phyloP scores from a whole-genome alignment of 2,888 invertebrate species.

The Axea sp. region DNA sequence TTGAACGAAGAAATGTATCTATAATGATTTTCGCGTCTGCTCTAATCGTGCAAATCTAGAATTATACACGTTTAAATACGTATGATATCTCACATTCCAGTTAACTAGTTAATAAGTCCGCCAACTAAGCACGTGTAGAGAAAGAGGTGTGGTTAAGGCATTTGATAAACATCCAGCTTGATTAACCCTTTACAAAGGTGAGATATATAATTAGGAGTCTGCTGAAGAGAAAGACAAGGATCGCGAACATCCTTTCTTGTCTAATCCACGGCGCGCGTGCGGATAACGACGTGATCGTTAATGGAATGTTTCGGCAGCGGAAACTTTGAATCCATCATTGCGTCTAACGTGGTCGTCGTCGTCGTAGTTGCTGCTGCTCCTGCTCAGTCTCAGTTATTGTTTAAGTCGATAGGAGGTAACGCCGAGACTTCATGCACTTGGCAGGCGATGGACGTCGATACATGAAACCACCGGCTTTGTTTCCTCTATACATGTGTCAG shows the following conservation, averaged over 20 bases:
- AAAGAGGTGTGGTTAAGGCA: conserved; percentile 45
- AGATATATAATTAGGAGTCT: conserved; percentile 71
- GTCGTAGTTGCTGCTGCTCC: conserved; percentile 22
- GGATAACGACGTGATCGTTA: conserved; percentile 67
- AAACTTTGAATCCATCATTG: conserved; percentile 60
- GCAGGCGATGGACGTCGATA: conserved; percentile 71
- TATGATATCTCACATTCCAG: not conserved
- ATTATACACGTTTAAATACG: conserved; percentile 4
- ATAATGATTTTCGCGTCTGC: conserved; percentile 40
- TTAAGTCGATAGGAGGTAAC: conserved; percentile 55
- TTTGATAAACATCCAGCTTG: conserved; percentile 65
- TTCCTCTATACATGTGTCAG: conserved; percentile 55
- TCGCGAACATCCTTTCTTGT: not conserved
- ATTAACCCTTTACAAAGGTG: conserved; percentile 70
- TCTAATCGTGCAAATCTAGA: conserved; percentile 16
- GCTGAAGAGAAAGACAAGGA: conserved; percentile 41
- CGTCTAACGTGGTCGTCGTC: conserved; percentile 42
- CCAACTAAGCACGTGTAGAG: conserved; percentile 9
- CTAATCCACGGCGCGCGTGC: conserved; percentile 50
- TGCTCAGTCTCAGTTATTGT: conserved; percentile 48
- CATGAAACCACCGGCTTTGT: conserved; percentile 62
- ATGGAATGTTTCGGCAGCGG: conserved; percentile 64
- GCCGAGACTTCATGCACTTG: conserved; percentile 65
- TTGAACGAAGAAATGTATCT: conserved; percentile 48
- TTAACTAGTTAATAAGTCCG: conserved; percentile 16